Percentiles rank a stretch among this genome's conserved stretches.
phyloP scores from a whole-genome alignment of 2,797 vertebrate species.

The Danionella dracula region DNA sequence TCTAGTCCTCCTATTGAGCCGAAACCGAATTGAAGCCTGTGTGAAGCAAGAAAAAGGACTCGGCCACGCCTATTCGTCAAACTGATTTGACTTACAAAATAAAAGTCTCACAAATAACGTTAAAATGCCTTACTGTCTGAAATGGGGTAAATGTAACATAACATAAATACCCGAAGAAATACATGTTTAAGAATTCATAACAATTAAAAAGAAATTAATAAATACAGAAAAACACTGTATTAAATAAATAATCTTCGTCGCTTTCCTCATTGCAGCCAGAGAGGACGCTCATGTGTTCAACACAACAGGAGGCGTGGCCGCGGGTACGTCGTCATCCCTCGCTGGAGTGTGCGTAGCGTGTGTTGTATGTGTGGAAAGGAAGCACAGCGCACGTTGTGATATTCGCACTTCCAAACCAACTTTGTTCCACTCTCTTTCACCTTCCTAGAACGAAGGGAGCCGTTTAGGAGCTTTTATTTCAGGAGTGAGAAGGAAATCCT shows the following conservation, averaged over 20 bases:
- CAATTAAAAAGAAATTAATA: no score
- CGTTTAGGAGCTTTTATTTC: slow-evolving; percentile 15
- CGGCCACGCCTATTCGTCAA: not conserved
- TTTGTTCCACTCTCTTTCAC: slow-evolving; percentile 55
- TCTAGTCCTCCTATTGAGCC: not conserved
- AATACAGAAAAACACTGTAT: no score
- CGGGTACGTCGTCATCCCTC: slow-evolving; percentile 24
- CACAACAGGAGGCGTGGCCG: slow-evolving; percentile 21
- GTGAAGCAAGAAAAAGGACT: not conserved
- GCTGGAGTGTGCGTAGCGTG: slow-evolving; percentile 25
- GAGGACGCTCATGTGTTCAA: slow-evolving; percentile 33
- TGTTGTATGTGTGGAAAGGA: slow-evolving; percentile 35
- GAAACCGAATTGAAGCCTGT: not conserved
- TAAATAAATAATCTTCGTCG: slow-evolving; percentile 11
- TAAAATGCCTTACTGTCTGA: no score
- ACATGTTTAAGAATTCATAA: no score
- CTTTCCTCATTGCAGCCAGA: slow-evolving; percentile 32
- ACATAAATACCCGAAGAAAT: no score
- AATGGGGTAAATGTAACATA: no score
- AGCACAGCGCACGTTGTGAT: slow-evolving; percentile 50
- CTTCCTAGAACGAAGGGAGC: slow-evolving; percentile 12
- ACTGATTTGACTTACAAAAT: not conserved
- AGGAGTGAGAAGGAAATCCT: slow-evolving; percentile 4
- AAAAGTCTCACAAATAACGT: not conserved
- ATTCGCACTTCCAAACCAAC: slow-evolving; percentile 59